These are phyloP conservation scores for Rhizomys pruinosus DNA, from an alignment of 2,113 vertebrate genomes.

Conservation along the genomic window DNA sequence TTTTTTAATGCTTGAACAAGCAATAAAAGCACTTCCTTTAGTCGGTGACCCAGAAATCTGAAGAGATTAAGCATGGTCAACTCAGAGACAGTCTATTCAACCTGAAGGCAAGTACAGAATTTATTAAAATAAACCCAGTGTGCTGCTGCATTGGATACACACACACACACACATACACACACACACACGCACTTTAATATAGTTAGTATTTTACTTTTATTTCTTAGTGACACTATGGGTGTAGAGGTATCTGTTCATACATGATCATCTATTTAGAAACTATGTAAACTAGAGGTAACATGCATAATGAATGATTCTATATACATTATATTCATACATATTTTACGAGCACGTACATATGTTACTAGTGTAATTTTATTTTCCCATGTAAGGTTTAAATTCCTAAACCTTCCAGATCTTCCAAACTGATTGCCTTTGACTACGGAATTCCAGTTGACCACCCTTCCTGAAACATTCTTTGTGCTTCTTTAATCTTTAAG, in stretches of 20 bases:
- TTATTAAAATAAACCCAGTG: not conserved
- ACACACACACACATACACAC: no score
- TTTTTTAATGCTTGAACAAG: slow-evolving; percentile 75
- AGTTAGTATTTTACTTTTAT: slow-evolving; percentile 29
- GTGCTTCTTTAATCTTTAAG: slow-evolving; percentile 59
- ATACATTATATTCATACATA: not conserved
- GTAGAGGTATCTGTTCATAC: slow-evolving; percentile 11
- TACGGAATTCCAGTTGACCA: slow-evolving; percentile 36
- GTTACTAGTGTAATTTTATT: not conserved
- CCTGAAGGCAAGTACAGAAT: slow-evolving; percentile 2
- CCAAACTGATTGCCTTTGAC: not conserved
- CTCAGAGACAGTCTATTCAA: slow-evolving; percentile 75
- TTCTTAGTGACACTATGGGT: not conserved
- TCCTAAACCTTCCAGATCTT: slow-evolving; percentile 3
- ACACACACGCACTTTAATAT: slow-evolving; percentile 59
- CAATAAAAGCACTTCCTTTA: slow-evolving; percentile 70
- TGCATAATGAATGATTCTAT: not conserved
- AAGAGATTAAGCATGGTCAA: slow-evolving; percentile 77
- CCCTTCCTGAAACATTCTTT: slow-evolving; percentile 47
- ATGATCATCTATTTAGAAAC: slow-evolving; percentile 14
- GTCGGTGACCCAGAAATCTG: slow-evolving; percentile 75
- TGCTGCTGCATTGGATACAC: no score
- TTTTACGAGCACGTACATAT: not conserved
- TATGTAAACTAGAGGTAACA: slow-evolving; percentile 33
- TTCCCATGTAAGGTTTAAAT: not conserved